Base-by-base conservation (phyloP, 2,797 vertebrate genomes). In the Gobionotothen gibberifrons region DNA sequence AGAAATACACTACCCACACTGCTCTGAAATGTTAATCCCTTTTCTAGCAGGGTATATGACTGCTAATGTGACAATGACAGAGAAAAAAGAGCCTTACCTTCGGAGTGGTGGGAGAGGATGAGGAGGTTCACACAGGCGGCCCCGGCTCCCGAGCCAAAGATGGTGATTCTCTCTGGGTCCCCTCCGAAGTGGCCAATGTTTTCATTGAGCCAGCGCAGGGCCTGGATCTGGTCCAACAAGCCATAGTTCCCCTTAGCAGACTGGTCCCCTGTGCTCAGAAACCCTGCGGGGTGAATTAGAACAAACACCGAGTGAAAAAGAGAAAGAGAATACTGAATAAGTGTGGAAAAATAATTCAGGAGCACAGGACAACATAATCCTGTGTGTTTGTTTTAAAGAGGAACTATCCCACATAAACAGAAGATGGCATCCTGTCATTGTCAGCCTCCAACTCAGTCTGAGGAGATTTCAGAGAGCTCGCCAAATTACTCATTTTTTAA, bases 21-120 rank as follows among this genome's bases (percentile, higher is more conserved):
- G 49, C 77, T 60, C 74, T 72, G 42, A 72, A 72, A 72, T 54
- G 48, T 67, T 69, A 78, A 84, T 78, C 60, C 82, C 65, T 22
- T 70, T 17, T 36, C 69, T 54, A 65, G 68, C 51, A 19, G 64
- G 56, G 44, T 82, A 72, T 74, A 43, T 40, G 60, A 63, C 70
- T 46, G 12, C 39, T 46, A 56, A 77, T 67, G 49, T 76, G 72
- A 75, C 72, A 55, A 32, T 66, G 72, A 77, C 49, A 66, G 63
- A 29, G 46, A 59, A 49, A 61, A 61, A 52, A 61, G 59, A 80
- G 65, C 55, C 87, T 96, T 93, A 98, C 98, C 98, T 95, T 99
- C 98, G 74, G 98, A 99, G 95, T 99, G 98, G 95, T 99, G 98
- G 90, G 98, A 99, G 90, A 99, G 96, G 94, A 98, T 99, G 93